Evolutionary conservation across 2,888 invertebrate genomes (phyloP).

Genomic region (Hedya salicella): DNA sequence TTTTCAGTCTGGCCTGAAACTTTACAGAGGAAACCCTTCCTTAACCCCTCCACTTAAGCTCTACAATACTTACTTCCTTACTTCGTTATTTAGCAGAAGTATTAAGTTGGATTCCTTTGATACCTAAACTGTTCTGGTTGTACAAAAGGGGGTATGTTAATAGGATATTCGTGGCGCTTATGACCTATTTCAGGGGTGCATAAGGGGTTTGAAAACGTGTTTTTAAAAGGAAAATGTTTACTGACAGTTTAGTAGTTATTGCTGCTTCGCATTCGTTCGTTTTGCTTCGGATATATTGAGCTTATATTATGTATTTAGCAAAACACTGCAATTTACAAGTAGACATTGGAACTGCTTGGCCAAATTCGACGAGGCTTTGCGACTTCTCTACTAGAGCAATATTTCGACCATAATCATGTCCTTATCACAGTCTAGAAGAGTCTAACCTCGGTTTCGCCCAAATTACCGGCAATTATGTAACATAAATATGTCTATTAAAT

Average conservation of each 20-base stretch:
- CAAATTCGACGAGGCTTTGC: too few relatives aligned
- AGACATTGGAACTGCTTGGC: too few relatives aligned
- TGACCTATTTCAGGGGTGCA: background rate
- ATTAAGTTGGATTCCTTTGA: slow-evolving; percentile 39
- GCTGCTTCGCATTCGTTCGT: background rate
- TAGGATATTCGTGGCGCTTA: background rate
- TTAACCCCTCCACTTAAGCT: background rate
- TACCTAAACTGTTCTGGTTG: slow-evolving; percentile 23
- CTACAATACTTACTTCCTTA: background rate
- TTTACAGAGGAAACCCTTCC: slow-evolving; percentile 15
- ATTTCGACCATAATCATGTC: too few relatives aligned
- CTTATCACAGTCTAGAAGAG: too few relatives aligned
- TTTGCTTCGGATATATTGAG: background rate
- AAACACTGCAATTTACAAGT: too few relatives aligned
- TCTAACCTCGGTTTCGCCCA: too few relatives aligned
- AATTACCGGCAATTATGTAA: too few relatives aligned
- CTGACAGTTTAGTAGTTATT: slow-evolving; percentile 10
- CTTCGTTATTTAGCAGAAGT: slow-evolving; percentile 30
- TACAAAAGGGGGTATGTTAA: background rate
- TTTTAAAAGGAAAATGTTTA: slow-evolving; percentile 28
- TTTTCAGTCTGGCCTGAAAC: slow-evolving; percentile 38
- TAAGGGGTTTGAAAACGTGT: slow-evolving; percentile 25
- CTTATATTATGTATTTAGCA: too few relatives aligned
- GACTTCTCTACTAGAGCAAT: too few relatives aligned
- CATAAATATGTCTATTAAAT: too few relatives aligned